Evolutionary conservation across 2,797 vertebrate species (phyloP), one percentile per base, ranked within the genome.

Genomic region (Apogon hyalosoma): DNA sequence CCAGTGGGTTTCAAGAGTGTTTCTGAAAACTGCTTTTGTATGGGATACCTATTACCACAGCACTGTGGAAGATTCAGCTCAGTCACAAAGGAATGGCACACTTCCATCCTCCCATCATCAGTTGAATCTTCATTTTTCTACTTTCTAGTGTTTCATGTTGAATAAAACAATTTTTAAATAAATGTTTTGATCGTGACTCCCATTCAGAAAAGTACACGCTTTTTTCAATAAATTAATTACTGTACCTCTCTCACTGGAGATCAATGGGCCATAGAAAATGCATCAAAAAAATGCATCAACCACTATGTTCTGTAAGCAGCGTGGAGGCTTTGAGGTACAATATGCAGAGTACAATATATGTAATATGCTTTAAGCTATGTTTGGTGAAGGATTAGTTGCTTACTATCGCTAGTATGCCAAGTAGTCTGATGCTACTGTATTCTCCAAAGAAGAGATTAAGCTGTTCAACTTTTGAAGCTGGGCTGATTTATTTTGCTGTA

Each of bases 1-100:
- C 78, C 69, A 65, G 53, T 40, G 73, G 75, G 82, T 62, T 69
- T 75, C 67, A 66, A 69, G 68, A 64, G 53, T 58, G 41, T 76
- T 82, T 87, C 79, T 85, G 75, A 80, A 84, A 88, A 73, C 56
- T 80, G 77, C 63, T 77, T 75, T 62, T 86, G 79, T 87, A 62
- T 66, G 67, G 72, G 74, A 80, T 19, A 7, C 61, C 68, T 86
- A 87, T 87, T 73, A 77, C 72, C 75, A 74, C 50, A 54, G 56
- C 10, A 46, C 42, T 61, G 49, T 52, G 60, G 55, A 71, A 77
- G 47, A 80, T 70, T 64, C 59, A 70, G 38, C 60, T 81, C 52
- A 73, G 75, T 69, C 61, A 82, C 58, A 52, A 16, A 39, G 24
- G 53, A 80, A 55, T 71, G 76, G 80, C 58, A 84, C 56, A 79